Base-by-base conservation (phyloP, 2,113 vertebrate species). In the Scortum barcoo region DNA sequence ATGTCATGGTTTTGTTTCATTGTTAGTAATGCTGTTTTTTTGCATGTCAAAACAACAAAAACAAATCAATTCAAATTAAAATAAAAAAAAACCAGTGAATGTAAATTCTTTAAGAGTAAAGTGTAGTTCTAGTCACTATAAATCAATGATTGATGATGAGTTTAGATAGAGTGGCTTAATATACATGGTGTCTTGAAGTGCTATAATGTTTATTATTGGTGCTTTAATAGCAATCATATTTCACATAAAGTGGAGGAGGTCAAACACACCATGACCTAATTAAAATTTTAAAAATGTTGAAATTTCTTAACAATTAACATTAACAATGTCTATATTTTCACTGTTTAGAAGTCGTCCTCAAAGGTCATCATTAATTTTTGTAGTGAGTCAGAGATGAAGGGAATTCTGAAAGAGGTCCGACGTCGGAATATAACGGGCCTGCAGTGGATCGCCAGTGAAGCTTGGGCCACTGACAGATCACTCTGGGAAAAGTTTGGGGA, bases 401-500 rank as follows among this genome's bases (percentile, higher is more conserved):
- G 40, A 14, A 94, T 95, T 54, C 80, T 95, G 10, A 74, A 70
- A 69, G 94, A 92, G 79, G 76, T 93, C 36, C 80, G 38, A 3
- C 73, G 7, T 12, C 88, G 88, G 62, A 94, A 95, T 60, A 42
- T 95, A 3, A 93, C 90, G 1, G 89, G 86, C 50, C 68, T 93
- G n/a, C 94, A 94, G 77, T 95, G 93, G 95, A 87, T 95, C 6
- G 93, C 93, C 17, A 93, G 95, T 66, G 94, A 95, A 78, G 93
- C 94, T 22, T 95, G 94, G 95, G 82, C 93, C 44, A 95, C 93
- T 16, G 86, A 91, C 33, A 36, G 6, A 36, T 36, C 33, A 36
- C 33, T 36, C 33, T 36, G 33, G 33, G 33, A 36, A 36, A 36
- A 36, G 33, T 36, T 36, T 36, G 33, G 33, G 6, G 33, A 36